Conservation (phyloP, 1,140 invertebrate species). For the Drosophila guanche region DNA sequence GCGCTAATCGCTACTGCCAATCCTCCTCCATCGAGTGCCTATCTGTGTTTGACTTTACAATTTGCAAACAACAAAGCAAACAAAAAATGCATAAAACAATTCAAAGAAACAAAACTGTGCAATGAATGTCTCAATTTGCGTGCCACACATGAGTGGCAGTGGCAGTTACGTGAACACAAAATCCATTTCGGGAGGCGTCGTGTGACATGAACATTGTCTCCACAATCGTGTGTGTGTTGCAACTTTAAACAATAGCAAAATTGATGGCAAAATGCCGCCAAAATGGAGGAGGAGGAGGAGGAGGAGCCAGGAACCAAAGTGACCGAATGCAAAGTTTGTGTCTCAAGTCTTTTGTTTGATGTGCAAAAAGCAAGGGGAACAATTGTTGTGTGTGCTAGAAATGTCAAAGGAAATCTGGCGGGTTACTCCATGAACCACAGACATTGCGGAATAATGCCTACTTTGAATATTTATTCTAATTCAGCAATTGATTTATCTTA, state of each 20-base stretch:
- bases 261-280: slow-evolving; percentile 26
- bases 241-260: slow-evolving; percentile 35
- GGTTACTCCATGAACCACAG: slow-evolving; percentile 8
- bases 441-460: too few species aligned
- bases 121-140: slow-evolving; percentile 67
- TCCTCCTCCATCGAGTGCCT: background rate
- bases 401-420: slow-evolving; percentile 17
- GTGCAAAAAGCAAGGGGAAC: background rate
- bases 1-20: slow-evolving; percentile 29
- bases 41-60: slow-evolving; percentile 34
- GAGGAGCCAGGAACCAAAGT: background rate
- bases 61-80: slow-evolving; percentile 24
- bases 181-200: slow-evolving; percentile 43
- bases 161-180: slow-evolving; percentile 53
- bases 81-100: slow-evolving; percentile 40
- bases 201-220: slow-evolving; percentile 5
- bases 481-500: too few species aligned
- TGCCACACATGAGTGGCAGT: slow-evolving; percentile 8
- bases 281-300: background rate
- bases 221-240: background rate
- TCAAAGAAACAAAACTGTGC: slow-evolving; percentile 40
- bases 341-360: slow-evolving; percentile 67
- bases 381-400: background rate
- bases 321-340: slow-evolving; percentile 52
- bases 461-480: too few species aligned